Conservation (phyloP, 2,797 vertebrate species). For the Enteromius paludinosus region DNA sequence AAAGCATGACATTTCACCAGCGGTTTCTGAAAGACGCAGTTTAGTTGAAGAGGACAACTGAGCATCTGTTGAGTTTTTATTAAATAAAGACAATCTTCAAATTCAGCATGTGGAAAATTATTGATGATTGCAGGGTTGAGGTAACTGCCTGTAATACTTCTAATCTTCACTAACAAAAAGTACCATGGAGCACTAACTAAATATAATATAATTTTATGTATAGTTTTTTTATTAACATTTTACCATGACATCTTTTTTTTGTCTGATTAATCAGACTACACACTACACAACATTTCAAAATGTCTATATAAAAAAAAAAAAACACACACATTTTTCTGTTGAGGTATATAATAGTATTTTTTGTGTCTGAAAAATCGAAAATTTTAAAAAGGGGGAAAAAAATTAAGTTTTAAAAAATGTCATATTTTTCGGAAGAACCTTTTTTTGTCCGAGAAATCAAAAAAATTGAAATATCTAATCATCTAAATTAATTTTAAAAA, state of each 20-base stretch:
- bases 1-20: constrained; percentile 66
- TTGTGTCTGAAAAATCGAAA: background rate
- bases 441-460: background rate
- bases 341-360: background rate
- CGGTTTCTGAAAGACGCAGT: background rate
- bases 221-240: background rate
- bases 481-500: background rate
- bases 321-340: background rate
- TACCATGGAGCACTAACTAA: too few species aligned
- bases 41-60: background rate
- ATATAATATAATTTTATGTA: background rate
- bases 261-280: too few species aligned
- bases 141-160: background rate
- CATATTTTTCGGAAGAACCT: background rate
- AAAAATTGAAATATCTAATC: background rate
- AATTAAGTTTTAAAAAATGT: too few species aligned
- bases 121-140: background rate
- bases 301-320: too few species aligned
- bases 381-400: too few species aligned
- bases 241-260: background rate
- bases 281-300: background rate
- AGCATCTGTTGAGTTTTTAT: background rate
- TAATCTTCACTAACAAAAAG: constrained; percentile 1
- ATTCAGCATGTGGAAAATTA: constrained; percentile 6
- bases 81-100: background rate